phyloP scores from a whole-genome alignment of 2,113 vertebrate species.

The Onychostruthus taczanowskii region DNA sequence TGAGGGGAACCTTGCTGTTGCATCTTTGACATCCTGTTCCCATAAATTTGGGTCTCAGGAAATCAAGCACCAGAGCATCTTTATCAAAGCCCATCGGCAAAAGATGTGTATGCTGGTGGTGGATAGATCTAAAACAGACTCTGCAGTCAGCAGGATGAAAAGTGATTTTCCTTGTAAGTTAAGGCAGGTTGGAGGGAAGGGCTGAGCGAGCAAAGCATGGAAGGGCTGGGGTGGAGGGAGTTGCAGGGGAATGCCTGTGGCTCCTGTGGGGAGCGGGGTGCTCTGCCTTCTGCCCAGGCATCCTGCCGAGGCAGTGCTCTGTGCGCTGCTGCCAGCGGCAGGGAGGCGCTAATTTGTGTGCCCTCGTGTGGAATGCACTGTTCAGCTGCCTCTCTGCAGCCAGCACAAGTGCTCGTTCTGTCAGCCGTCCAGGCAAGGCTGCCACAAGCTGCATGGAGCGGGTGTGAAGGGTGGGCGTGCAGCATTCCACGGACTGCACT shows the following conservation, averaged over 20 bases:
- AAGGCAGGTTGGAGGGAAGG: not conserved
- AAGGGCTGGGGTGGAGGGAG: not conserved
- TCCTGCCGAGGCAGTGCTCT: not conserved
- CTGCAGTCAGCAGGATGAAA: not conserved
- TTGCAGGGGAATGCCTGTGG: accelerated
- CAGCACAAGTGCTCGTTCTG: not conserved
- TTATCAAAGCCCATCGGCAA: not conserved
- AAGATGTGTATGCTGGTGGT: accelerated
- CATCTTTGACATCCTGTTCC: not conserved
- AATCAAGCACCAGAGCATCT: not conserved
- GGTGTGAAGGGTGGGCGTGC: not conserved
- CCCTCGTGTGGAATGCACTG: not conserved
- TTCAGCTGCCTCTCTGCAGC: not conserved
- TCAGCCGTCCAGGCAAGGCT: not conserved
- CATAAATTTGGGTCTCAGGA: not conserved
- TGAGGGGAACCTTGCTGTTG: not conserved
- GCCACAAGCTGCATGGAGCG: not conserved
- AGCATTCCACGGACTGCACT: accelerated
- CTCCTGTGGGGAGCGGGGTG: accelerated
- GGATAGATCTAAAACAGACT: not conserved
- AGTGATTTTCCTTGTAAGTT: not conserved
- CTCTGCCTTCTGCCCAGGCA: not conserved
- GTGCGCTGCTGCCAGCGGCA: accelerated
- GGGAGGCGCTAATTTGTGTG: not conserved
- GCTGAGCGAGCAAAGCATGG: not conserved